Evolutionary conservation across 1,140 invertebrate genomes (phyloP), one percentile per base, ranked within the genome.

Genomic region (Drosophila baimaii): DNA sequence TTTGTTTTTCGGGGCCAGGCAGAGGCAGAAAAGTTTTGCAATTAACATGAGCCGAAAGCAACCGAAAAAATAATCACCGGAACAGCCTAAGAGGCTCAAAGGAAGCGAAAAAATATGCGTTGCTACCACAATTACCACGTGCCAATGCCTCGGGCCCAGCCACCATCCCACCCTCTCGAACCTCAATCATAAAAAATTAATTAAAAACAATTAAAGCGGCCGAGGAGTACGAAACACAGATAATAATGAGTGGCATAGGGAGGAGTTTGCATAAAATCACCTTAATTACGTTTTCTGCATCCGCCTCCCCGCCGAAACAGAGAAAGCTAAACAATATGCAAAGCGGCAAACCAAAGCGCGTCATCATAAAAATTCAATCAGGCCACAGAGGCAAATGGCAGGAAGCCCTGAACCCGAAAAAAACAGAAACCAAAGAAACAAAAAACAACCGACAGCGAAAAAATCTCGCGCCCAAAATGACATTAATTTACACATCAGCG

Each of bases 401-500:
- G 55, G 61, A 81, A 79, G 76, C 71, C 47, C 63, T 77, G 80
- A 82, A 75, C 76, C 84, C 57, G 13, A 63, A 33, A 66, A 82
- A 77, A 73, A 33, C 25, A 39, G 23, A 54, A 39, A 37, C 46
- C 29, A 31, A 69, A 70, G 51, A 41, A 21, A 54, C 51, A 54
- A 66, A 65, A 66, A 64, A 21, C 55, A 13, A 43, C 13, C 49
- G 35, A 35, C 4, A 35, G 19, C 76, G 52, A 79, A 63, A 80
- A 69, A 74, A 75, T 61, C 62, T 78, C 71, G 52, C 64, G 35
- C 71, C 72, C 84, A 70, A 84, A 89, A 89, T 89, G 84, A 81
- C 84, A 89, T 90, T 89, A 89, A 89, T 89, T 89, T 89, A 90
- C 84, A 89, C 84, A 89, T 89, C 84, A 89, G 69, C 84, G 84